Conservation (phyloP, 2,888 invertebrate genomes). For the Ctena decussata region DNA sequence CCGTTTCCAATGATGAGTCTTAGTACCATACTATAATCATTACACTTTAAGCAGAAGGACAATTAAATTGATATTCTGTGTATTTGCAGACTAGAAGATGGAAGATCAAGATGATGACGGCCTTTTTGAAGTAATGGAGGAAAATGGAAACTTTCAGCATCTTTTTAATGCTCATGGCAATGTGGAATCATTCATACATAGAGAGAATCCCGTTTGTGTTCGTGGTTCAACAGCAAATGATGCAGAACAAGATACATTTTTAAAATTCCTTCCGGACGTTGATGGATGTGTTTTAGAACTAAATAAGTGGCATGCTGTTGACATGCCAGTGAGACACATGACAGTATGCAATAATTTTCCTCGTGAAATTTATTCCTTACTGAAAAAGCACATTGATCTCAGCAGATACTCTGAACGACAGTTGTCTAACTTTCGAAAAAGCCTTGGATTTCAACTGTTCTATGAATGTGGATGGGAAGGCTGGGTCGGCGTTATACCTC, state of each 20-base stretch:
- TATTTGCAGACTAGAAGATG: not conserved
- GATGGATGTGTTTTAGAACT: conserved; percentile 40
- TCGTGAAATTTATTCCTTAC: conserved; percentile 10
- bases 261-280: conserved; percentile 8
- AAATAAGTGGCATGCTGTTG: not conserved
- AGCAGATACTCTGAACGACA: conserved; percentile 26
- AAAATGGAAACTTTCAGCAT: not conserved
- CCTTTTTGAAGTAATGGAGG: conserved; percentile 1
- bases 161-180: not conserved
- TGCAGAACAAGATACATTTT: conserved; percentile 13
- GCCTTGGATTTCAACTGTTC: conserved; percentile 47
- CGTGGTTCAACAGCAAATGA: conserved; percentile 2
- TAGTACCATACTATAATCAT: too few relatives aligned
- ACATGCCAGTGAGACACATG: conserved; percentile 24
- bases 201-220: conserved; percentile 19
- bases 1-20: not conserved
- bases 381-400: conserved; percentile 50
- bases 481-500: conserved; percentile 40
- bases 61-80: not conserved
- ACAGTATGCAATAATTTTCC: conserved; percentile 5
- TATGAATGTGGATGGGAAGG: conserved; percentile 47
- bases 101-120: not conserved
- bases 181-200: too few relatives aligned
- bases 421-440: conserved; percentile 24
- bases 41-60: too few relatives aligned